Percentiles rank a stretch among this genome's conserved stretches.
These are phyloP conservation scores for Ciconia maguari DNA, from an alignment of 2,113 vertebrate genomes.

Conservation along the genomic window DNA sequence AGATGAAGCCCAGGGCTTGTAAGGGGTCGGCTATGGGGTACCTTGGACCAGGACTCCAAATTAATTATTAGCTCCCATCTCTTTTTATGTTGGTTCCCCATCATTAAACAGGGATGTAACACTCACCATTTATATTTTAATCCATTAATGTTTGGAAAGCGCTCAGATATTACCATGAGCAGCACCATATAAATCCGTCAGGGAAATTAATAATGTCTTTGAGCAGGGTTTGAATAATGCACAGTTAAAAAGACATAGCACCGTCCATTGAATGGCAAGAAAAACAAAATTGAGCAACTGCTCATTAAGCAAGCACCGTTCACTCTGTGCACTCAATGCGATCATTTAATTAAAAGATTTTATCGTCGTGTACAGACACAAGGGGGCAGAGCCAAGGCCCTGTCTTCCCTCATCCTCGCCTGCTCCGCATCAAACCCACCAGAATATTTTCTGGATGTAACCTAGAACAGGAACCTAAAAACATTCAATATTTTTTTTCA, in stretches of 20 bases:
- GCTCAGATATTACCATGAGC: accelerated
- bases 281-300: constrained; percentile 64
- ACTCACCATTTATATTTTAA: background rate
- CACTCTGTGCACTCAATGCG: constrained; percentile 50
- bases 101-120: background rate
- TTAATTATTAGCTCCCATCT: background rate
- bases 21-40: background rate
- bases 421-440: background rate
- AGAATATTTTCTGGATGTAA: background rate
- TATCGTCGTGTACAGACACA: constrained; percentile 36
- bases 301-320: constrained; percentile 54
- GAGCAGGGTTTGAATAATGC: constrained; percentile 1
- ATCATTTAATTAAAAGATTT: constrained; percentile 67
- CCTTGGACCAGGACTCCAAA: background rate
- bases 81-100: background rate
- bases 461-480: background rate
- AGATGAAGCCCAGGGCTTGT: background rate
- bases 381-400: constrained; percentile 60
- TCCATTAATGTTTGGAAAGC: background rate
- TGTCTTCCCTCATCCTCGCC: background rate
- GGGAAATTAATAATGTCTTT: constrained; percentile 10
- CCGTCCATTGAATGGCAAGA: background rate
- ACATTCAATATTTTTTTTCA: accelerated
- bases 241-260: constrained; percentile 15
- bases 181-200: background rate